Evolutionary conservation across 2,888 invertebrate genomes (phyloP), one percentile per base, ranked within the genome.

Genomic region (Copidosoma aretas): DNA sequence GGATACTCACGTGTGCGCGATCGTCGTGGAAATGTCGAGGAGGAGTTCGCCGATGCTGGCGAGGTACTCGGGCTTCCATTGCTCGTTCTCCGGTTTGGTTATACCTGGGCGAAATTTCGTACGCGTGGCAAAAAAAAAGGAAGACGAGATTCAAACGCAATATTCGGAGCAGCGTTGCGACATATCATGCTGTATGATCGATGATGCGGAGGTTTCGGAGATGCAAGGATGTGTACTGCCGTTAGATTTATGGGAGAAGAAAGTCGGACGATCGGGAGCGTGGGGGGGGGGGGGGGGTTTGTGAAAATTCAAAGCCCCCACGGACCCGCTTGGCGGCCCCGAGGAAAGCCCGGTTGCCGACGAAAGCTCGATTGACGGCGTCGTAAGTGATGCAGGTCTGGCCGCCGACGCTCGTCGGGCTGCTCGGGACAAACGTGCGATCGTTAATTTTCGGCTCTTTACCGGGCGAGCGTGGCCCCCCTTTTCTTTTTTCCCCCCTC

Each of bases 351-450:
- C 92, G 91, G 86, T 95, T 94, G 71, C n/a, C n/a, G 74, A 92
- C 84, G 85, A 94, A 95, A 56, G 95, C 95, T 77, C 92, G 91
- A 86, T 95, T 94, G 71, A 95, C 89, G 62, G 94, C 93, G 78
- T 94, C 94, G 82, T 93, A 95, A 8, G 95, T 94, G 82, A 95
- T 94, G 84, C 95, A 95, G 71, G 91, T 91, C 73, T 91, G 89
- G 61, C 91, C 89, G 76, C 89, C 90, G 78, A 74, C 73, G 4
- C 77, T 67, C 53, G 79, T 62, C 39, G 82, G 77, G 71, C 91
- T 91, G 58, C 21, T 19, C 32, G 32, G 32, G 32, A 32, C 32
- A 32, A 32, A 32, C 32, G 8, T 5, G 8, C 32, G 32, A 32
- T 32, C 8, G 8, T 32, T 32, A 32, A 5, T 32, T 32, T 32